phyloP scores from a whole-genome alignment of 2,113 vertebrate genomes.

The Dipodomys ordii region DNA sequence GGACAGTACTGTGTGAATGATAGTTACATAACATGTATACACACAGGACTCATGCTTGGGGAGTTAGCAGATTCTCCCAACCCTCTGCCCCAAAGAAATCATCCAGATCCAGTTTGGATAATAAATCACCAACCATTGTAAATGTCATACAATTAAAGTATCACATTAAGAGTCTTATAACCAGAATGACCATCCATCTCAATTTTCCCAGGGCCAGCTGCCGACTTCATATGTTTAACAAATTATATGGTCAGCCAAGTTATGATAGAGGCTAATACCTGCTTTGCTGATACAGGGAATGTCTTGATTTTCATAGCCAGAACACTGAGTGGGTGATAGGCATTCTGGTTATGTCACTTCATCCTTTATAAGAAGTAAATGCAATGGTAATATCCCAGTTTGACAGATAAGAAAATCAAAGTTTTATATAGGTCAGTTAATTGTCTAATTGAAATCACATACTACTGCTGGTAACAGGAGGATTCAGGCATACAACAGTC shows the following conservation, averaged over 20 bases:
- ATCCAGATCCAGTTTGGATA: neutral
- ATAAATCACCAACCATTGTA: neutral
- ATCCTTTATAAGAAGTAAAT: neutral
- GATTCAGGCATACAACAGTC: neutral
- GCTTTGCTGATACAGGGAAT: neutral
- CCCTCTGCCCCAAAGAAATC: neutral
- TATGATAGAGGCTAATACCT: neutral
- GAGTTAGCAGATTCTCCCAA: neutral
- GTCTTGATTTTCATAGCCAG: conserved; percentile 23
- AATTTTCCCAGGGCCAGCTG: neutral
- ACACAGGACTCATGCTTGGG: neutral
- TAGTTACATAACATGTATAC: neutral
- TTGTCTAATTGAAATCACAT: neutral
- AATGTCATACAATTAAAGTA: neutral
- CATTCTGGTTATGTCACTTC: neutral
- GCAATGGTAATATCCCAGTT: neutral
- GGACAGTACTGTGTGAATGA: neutral
- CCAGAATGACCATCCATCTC: neutral
- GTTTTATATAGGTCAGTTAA: neutral
- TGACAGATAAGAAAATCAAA: neutral
- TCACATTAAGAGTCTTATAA: conserved; percentile 1
- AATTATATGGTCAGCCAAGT: neutral
- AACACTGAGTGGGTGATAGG: neutral
- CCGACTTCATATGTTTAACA: conserved; percentile 2
- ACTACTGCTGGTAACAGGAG: neutral